A percentile compares a stretch with the other conserved stretches of the same genome.
phyloP scores from a whole-genome alignment of 2,888 invertebrate genomes.

The Bembecia ichneumoniformis region DNA sequence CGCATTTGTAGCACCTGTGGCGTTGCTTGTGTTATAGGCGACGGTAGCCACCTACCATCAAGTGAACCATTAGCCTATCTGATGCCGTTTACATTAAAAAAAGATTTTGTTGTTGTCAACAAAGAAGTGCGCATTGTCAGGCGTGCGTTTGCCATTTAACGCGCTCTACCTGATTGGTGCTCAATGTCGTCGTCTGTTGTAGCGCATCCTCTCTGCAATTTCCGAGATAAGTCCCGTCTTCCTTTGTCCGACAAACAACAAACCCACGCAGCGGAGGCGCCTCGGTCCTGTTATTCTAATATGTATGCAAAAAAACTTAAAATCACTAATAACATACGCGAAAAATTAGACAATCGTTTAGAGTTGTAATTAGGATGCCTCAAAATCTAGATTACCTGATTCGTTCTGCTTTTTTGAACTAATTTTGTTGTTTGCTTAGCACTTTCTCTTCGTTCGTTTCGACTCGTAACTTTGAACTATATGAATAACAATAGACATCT shows the following conservation, averaged over 20 bases:
- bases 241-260: constrained; percentile 29
- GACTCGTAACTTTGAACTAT: too few relatives aligned
- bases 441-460: constrained; percentile 4
- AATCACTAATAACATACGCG: too few relatives aligned
- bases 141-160: constrained; percentile 19
- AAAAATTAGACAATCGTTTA: neutral
- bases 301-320: too few relatives aligned
- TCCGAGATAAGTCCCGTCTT: constrained; percentile 58
- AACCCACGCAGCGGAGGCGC: constrained; percentile 4
- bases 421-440: constrained; percentile 22
- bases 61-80: too few relatives aligned
- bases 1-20: too few relatives aligned
- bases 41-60: too few relatives aligned
- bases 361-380: neutral
- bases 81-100: too few relatives aligned
- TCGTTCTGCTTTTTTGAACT: constrained; percentile 25
- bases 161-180: constrained; percentile 48
- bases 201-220: constrained; percentile 59
- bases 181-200: constrained; percentile 56
- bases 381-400: constrained; percentile 15
- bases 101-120: neutral
- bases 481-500: too few relatives aligned
- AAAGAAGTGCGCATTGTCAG: constrained; percentile 6
- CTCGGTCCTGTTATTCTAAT: too few relatives aligned
- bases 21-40: too few relatives aligned